Evolutionary conservation across 92 coral and sea anemone genomes (phyloP), one percentile per base, ranked within the genome.

Genomic region (Palythoa caribaeorum): DNA sequence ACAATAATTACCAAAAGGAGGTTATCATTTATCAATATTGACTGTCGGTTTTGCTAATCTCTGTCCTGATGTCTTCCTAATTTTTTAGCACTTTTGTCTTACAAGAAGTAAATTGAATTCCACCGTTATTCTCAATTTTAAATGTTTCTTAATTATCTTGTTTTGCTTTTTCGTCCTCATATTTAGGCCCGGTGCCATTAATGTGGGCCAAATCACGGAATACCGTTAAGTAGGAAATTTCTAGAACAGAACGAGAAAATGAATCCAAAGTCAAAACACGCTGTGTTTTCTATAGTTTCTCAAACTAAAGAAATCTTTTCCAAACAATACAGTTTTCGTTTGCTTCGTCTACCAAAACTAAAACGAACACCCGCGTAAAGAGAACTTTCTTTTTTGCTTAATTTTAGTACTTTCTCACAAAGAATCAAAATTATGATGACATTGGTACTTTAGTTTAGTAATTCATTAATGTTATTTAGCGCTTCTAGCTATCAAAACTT

Each of bases 11-110:
- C 4, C 70, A 16, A 5, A 63, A 19, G 21, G 20, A 63, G 21
- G 70, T 63, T 63, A 63, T 63, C 70, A 17, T 63, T n/a, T n/a
- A n/a, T 63, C 70, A 9, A 63, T 63, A 9, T 63, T 63, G 6
- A 17, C 70, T 21, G 70, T 63, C 70, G 6, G 35, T 63, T 63
- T 63, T 63, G 19, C 70, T 63, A 19, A 63, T 63, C 9, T 63
- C 70, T 16, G 36, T n/a, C 4, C 10, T 63, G n/a, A 63, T 63
- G 28, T 63, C 70, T 63, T 60, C 62, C 20, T 63, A 19, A 59
- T 63, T 63, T 63, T 17, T 63, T 63, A 63, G 70, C 70, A 63
- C 70, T 63, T 63, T 17, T 17, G 70, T n/a, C 36, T 63, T n/a
- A n/a, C 9, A 63, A 5, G 70, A 63, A 63, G 70, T 20, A 63